These are phyloP conservation scores for Lucilia cuprina DNA, from an alignment of 1,140 invertebrate species.

Conservation along the genomic window DNA sequence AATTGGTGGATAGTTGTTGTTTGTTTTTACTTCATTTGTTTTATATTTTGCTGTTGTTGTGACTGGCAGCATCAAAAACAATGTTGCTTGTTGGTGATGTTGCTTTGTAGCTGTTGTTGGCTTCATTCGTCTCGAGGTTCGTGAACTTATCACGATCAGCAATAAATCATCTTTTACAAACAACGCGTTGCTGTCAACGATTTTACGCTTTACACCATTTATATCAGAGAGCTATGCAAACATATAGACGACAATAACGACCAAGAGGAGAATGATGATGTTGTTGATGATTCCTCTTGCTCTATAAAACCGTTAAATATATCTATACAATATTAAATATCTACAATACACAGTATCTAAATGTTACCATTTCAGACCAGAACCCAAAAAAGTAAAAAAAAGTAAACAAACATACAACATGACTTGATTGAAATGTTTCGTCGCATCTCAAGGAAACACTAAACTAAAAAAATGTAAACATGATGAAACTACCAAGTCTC, in stretches of 20 bases:
- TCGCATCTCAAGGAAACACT: not conserved
- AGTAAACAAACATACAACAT: constrained; percentile 4
- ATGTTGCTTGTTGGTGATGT: not conserved
- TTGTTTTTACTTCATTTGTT: not conserved
- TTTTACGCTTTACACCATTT: constrained; percentile 38
- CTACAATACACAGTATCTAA: not conserved
- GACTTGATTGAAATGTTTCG: constrained; percentile 37
- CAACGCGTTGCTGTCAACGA: constrained; percentile 40
- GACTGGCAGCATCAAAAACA: not conserved
- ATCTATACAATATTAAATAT: too few relatives aligned
- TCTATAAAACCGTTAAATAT: constrained; percentile 28
- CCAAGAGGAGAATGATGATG: not conserved
- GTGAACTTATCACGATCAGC: constrained; percentile 41
- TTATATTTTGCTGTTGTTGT: not conserved
- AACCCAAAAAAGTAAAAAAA: not conserved
- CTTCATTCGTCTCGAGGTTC: constrained; percentile 21
- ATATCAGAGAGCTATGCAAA: constrained; percentile 4
- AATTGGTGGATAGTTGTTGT: constrained; percentile 17
- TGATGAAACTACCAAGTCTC: not conserved
- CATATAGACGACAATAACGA: not conserved
- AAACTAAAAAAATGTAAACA: not conserved
- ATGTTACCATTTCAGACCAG: not conserved
- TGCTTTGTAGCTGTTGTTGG: not conserved
- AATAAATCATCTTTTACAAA: constrained; percentile 44
- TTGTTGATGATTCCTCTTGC: not conserved